phyloP scores from a whole-genome alignment of 1,140 invertebrate species.

The Drosophila tropicalis region DNA sequence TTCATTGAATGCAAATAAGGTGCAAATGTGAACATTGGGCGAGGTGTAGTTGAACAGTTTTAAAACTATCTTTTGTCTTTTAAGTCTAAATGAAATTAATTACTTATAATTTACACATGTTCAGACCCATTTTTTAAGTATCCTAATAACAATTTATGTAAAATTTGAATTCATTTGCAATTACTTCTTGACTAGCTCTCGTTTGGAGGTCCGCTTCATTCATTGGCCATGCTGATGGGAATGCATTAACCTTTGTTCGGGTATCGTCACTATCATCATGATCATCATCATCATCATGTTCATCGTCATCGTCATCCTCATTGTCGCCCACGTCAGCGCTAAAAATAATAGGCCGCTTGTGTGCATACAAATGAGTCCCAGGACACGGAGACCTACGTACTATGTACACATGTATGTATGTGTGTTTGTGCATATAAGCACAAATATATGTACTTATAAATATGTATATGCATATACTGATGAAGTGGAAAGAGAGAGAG shows the following conservation, averaged over 20 bases:
- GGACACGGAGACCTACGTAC: conserved; percentile 52
- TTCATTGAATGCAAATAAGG: conserved; percentile 45
- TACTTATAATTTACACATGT: no score
- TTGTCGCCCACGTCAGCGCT: conserved; percentile 64
- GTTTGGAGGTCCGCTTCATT: neutral
- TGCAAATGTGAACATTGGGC: neutral
- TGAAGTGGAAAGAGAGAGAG: neutral
- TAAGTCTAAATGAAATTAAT: conserved; percentile 38
- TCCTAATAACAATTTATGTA: conserved; percentile 38
- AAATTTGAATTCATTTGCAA: conserved; percentile 44
- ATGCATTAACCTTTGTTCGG: conserved; percentile 2
- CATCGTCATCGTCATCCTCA: conserved; percentile 8
- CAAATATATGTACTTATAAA: conserved; percentile 37
- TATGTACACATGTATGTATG: no score
- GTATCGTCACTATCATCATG: neutral
- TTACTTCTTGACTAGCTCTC: conserved; percentile 4
- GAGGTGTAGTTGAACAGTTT: neutral
- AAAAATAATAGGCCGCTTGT: conserved; percentile 79
- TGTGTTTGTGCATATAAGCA: no score
- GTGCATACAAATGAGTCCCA: conserved; percentile 78
- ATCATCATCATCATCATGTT: conserved; percentile 10
- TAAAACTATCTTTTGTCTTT: no score
- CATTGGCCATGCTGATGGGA: conserved; percentile 1
- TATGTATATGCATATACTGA: conserved; percentile 41
- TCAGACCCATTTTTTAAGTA: no score